phyloP scores from a whole-genome alignment of 2,797 vertebrate genomes.

The Syndactyla subalaris region DNA sequence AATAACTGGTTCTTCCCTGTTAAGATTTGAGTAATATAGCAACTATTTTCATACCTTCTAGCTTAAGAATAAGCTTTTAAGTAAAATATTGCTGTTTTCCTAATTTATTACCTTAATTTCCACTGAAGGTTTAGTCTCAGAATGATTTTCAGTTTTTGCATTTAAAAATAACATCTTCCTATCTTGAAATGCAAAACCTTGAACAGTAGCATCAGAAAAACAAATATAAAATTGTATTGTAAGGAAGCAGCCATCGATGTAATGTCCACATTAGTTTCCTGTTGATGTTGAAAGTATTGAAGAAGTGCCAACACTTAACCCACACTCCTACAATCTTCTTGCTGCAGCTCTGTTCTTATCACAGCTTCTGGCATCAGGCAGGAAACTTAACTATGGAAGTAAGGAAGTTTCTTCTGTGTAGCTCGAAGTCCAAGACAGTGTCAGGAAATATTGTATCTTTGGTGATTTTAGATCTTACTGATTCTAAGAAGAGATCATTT shows the following conservation, averaged over 20 bases:
- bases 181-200: constrained; percentile 71
- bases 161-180: constrained; percentile 59
- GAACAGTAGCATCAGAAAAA: constrained; percentile 78
- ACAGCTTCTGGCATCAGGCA: constrained; percentile 74
- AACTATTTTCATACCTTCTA: background rate
- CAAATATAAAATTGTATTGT: constrained; percentile 76
- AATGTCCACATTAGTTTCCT: constrained; percentile 81
- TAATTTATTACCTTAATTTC: background rate
- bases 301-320: constrained; percentile 71
- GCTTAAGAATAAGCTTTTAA: background rate
- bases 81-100: background rate
- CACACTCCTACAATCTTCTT: constrained; percentile 74
- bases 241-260: constrained; percentile 78
- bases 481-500: constrained; percentile 56
- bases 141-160: background rate
- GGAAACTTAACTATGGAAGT: constrained; percentile 77
- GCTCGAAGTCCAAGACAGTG: constrained; percentile 61
- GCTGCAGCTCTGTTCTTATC: constrained; percentile 78
- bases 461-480: constrained; percentile 47
- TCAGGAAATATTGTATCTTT: constrained; percentile 69
- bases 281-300: constrained; percentile 79
- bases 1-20: background rate
- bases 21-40: background rate
- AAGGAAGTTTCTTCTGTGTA: constrained; percentile 78
- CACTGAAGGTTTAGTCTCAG: background rate